Conservation (phyloP, 2,888 invertebrate species). For the Epistrophe grossulariae region DNA sequence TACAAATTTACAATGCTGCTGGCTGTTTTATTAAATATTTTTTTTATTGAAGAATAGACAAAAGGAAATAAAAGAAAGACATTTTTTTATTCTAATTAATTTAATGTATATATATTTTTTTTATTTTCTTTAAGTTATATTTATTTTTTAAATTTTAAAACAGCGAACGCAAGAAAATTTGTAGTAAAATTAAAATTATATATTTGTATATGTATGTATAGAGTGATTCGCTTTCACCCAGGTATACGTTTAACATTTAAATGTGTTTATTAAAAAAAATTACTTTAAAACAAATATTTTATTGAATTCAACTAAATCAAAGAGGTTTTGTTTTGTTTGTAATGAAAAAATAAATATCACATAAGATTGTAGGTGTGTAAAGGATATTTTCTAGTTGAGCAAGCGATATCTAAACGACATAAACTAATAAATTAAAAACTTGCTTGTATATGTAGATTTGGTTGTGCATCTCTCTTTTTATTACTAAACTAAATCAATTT, state of each 20-base stretch:
- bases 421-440: constrained; percentile 1
- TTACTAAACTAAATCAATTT: not conserved
- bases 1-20: constrained; percentile 58
- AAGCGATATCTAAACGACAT: constrained; percentile 5
- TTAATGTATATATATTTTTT: not conserved
- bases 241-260: constrained; percentile 31
- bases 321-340: not conserved
- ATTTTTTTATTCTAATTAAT: not conserved
- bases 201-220: constrained; percentile 6
- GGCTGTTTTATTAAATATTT: constrained; percentile 11
- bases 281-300: not conserved
- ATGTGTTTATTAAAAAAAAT: not conserved
- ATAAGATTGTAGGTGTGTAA: not conserved
- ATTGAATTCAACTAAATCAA: not conserved
- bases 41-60: not conserved
- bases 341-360: constrained; percentile 7
- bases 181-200: constrained; percentile 35
- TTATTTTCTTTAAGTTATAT: not conserved
- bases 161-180: constrained; percentile 60
- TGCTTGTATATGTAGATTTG: constrained; percentile 16
- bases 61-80: not conserved
- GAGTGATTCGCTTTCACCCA: constrained; percentile 63
- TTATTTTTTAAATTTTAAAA: constrained; percentile 9
- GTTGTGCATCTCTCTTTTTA: not conserved
- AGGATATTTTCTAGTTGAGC: constrained; percentile 8